phyloP scores from a whole-genome alignment of 2,888 invertebrate genomes.

The Drosophila testacea region DNA sequence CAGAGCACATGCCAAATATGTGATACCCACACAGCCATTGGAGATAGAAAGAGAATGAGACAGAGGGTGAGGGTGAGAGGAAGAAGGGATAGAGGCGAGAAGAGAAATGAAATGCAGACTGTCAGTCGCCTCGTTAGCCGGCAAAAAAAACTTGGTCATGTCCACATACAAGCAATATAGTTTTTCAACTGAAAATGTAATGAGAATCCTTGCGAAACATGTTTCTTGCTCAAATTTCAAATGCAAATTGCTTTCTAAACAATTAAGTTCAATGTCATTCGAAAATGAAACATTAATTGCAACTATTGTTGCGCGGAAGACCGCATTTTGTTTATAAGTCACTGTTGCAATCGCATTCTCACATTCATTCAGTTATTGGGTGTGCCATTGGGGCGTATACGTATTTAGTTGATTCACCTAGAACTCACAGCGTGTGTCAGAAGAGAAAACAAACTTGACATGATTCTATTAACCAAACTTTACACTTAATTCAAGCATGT shows the following conservation, averaged over 20 bases:
- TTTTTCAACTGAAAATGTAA: conserved; percentile 23
- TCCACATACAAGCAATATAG: conserved; percentile 5
- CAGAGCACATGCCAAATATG: conserved; percentile 50
- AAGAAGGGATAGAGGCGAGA: neutral
- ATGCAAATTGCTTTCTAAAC: conserved; percentile 64
- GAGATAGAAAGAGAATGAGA: neutral
- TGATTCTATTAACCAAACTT: neutral
- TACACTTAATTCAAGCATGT: neutral
- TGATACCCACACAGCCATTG: conserved; percentile 21
- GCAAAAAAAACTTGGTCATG: conserved; percentile 27
- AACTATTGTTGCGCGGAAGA: conserved; percentile 34
- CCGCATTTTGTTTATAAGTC: conserved; percentile 18
- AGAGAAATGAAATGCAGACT: conserved; percentile 45
- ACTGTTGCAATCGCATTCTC: conserved; percentile 10
- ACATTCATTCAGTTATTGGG: conserved; percentile 4
- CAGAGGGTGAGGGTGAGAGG: neutral
- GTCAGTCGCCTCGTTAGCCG: conserved; percentile 54
- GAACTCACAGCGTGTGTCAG: neutral
- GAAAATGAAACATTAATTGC: conserved; percentile 59
- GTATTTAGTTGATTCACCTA: neutral
- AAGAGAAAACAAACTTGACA: neutral
- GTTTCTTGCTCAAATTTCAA: conserved; percentile 19
- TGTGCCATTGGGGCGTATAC: conserved; percentile 36
- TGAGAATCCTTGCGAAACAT: conserved; percentile 35
- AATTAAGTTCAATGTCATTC: conserved; percentile 60